Evolutionary conservation across 2,113 vertebrate species (phyloP).

Genomic region (Calidris pugnax): DNA sequence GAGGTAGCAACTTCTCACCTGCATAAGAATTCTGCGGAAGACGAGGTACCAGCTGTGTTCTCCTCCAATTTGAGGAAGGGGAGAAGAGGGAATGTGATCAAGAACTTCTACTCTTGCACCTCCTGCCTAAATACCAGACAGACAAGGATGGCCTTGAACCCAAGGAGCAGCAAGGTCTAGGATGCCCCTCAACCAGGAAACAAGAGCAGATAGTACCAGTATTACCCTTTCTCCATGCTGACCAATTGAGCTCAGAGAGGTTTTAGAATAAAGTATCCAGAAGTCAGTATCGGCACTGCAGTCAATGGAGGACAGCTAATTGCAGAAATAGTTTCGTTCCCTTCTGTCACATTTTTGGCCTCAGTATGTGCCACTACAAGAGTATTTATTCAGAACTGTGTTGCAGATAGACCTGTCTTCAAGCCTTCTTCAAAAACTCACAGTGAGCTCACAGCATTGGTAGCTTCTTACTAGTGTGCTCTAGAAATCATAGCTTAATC

Average conservation of each 20-base stretch:
- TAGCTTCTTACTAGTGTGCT: neutral
- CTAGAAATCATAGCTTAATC: neutral
- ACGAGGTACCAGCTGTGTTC: neutral
- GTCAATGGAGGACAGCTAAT: neutral
- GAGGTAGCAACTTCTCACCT: neutral
- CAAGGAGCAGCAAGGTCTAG: neutral
- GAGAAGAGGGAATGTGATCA: neutral
- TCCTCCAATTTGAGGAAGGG: neutral
- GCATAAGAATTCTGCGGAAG: neutral
- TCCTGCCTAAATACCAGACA: neutral
- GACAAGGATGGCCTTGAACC: neutral
- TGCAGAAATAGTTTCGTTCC: neutral
- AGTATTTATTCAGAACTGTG: neutral
- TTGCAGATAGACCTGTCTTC: neutral
- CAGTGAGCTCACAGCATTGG: neutral
- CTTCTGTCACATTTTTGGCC: neutral
- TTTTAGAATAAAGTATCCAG: neutral
- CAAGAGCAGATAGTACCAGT: neutral
- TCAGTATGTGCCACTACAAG: neutral
- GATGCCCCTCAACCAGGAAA: neutral
- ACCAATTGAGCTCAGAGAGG: neutral
- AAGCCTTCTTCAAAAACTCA: neutral
- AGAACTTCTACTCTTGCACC: neutral
- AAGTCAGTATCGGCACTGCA: neutral
- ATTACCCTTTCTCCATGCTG: neutral